Conservation (phyloP, 2,888 invertebrate species). For the Cryptus viduatorius region DNA sequence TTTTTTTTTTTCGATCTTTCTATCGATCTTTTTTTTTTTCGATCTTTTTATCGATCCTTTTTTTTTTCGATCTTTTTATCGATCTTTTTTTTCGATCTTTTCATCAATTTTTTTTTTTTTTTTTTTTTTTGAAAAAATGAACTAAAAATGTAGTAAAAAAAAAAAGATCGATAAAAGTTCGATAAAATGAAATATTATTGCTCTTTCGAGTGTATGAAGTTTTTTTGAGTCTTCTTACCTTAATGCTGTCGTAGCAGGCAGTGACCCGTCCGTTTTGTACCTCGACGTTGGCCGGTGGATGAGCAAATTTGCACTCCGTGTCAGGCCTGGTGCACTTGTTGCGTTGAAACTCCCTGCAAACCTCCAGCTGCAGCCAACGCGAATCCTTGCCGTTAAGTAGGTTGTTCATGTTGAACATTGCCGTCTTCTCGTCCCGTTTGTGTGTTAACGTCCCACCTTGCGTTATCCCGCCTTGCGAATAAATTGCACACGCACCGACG, state of each 20-base stretch:
- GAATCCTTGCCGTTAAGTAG: constrained; percentile 99
- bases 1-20: too few relatives aligned
- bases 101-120: background rate
- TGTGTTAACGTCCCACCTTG: constrained; percentile 63
- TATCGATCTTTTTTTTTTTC: too few relatives aligned
- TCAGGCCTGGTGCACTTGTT: constrained; percentile 99
- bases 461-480: constrained; percentile 51
- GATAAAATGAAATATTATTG: too few relatives aligned
- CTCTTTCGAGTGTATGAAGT: background rate
- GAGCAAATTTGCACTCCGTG: constrained; percentile 99
- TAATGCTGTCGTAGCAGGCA: constrained; percentile 99
- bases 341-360: constrained; percentile 99
- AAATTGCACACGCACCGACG: constrained; percentile 62
- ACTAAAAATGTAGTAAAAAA: too few relatives aligned
- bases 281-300: constrained; percentile 99
- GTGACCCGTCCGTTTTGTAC: constrained; percentile 99
- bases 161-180: too few relatives aligned
- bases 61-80: background rate
- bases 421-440: constrained; percentile 86
- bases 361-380: constrained; percentile 99
- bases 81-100: background rate
- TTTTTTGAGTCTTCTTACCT: constrained; percentile 90
- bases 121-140: background rate
- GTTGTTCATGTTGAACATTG: constrained; percentile 98
- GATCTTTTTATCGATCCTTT: too few relatives aligned